Conservation (phyloP, 2,113 vertebrate species). For the Salvelinus alpinus region DNA sequence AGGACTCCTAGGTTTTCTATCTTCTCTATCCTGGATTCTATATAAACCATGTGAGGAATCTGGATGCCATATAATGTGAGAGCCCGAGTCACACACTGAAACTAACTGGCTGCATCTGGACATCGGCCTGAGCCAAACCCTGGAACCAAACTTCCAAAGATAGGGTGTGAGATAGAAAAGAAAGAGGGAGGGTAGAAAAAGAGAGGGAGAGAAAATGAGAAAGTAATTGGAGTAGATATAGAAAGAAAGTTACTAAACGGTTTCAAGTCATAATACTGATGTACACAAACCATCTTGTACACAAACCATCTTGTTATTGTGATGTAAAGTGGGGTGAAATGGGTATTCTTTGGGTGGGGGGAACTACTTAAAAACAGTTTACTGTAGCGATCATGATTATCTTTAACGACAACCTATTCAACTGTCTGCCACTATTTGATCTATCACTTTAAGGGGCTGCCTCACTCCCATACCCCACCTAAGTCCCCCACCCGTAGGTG, state of each 20-base stretch:
- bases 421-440: too few relatives aligned
- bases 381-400: too few relatives aligned
- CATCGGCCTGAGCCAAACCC: background rate
- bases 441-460: too few relatives aligned
- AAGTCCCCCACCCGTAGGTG: too few relatives aligned
- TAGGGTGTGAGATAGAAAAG: background rate
- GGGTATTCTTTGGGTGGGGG: too few relatives aligned
- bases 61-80: slow-evolving; percentile 27
- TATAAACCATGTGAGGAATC: slow-evolving; percentile 23
- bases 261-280: background rate
- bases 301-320: background rate
- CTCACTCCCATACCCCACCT: too few relatives aligned
- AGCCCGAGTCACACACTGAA: background rate
- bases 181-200: background rate
- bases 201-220: background rate
- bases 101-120: background rate
- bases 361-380: too few relatives aligned
- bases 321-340: background rate
- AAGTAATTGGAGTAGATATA: too few relatives aligned
- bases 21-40: background rate
- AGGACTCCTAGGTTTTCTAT: background rate
- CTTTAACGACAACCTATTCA: too few relatives aligned
- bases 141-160: background rate
- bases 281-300: background rate
- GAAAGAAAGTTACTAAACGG: too few relatives aligned